Conservation (phyloP, 2,113 vertebrate species). For the Pycnonotus jocosus region DNA sequence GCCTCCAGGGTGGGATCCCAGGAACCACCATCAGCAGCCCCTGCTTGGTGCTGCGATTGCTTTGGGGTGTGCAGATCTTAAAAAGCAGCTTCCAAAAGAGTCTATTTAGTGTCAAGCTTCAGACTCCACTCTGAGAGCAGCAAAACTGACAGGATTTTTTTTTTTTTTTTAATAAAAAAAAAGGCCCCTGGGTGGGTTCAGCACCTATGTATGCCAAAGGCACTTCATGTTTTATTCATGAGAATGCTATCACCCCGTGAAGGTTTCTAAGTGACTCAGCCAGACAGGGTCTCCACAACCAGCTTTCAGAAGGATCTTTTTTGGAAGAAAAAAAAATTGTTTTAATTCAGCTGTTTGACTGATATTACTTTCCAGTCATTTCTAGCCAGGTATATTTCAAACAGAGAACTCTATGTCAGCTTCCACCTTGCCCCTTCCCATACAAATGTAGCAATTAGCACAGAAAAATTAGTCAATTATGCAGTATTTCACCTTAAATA, state of each 20-base stretch:
- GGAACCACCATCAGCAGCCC: neutral
- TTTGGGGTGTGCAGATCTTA: neutral
- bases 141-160: neutral
- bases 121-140: neutral
- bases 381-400: neutral
- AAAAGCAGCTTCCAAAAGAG: neutral
- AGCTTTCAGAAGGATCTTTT: neutral
- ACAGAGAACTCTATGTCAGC: neutral
- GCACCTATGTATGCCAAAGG: neutral
- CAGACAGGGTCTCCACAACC: neutral
- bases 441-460: neutral
- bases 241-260: neutral
- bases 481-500: conserved; percentile 21
- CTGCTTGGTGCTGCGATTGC: neutral
- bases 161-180: neutral
- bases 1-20: neutral
- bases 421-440: neutral
- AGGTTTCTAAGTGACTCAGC: neutral
- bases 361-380: neutral
- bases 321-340: neutral
- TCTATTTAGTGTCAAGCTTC: neutral
- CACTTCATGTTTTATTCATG: neutral
- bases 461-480: neutral
- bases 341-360: neutral
- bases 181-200: neutral